Evolutionary conservation across 2,888 invertebrate genomes (phyloP).

Genomic region (Caenorhabditis sinica): DNA sequence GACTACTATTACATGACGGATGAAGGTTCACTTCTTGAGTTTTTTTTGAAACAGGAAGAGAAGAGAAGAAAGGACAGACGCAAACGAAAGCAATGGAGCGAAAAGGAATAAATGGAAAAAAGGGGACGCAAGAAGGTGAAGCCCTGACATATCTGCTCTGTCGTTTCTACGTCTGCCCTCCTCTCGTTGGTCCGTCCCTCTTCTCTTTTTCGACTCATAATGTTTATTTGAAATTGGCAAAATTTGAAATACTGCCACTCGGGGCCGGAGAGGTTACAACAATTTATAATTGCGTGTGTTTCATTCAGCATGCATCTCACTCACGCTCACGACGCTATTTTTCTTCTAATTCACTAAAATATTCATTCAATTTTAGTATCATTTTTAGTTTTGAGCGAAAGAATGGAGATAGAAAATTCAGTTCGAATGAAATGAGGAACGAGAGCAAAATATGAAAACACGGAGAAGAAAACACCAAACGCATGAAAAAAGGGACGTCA

Average conservation of each 20-base stretch:
- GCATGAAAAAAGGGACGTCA: background rate
- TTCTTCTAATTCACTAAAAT: background rate
- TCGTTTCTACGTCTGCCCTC: background rate
- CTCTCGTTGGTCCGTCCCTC: background rate
- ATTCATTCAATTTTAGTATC: background rate
- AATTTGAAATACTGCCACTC: background rate
- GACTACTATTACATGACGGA: background rate
- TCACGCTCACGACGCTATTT: background rate
- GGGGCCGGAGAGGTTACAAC: background rate
- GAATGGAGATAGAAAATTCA: background rate
- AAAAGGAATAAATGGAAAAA: constrained; percentile 4
- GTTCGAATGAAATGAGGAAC: background rate
- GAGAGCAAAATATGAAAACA: background rate
- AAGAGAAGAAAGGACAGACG: background rate
- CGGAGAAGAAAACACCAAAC: constrained; percentile 12
- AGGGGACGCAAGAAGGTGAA: constrained; percentile 1
- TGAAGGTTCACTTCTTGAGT: background rate
- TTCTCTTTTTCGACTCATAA: no score
- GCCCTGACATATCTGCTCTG: constrained; percentile 6
- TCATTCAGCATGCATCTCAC: background rate
- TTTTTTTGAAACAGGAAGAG: background rate
- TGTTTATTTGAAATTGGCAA: background rate
- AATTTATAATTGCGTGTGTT: background rate
- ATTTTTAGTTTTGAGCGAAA: background rate
- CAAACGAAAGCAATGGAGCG: constrained; percentile 12